phyloP scores from a whole-genome alignment of 1,140 invertebrate species.

The Drosophila nigrodunni region DNA sequence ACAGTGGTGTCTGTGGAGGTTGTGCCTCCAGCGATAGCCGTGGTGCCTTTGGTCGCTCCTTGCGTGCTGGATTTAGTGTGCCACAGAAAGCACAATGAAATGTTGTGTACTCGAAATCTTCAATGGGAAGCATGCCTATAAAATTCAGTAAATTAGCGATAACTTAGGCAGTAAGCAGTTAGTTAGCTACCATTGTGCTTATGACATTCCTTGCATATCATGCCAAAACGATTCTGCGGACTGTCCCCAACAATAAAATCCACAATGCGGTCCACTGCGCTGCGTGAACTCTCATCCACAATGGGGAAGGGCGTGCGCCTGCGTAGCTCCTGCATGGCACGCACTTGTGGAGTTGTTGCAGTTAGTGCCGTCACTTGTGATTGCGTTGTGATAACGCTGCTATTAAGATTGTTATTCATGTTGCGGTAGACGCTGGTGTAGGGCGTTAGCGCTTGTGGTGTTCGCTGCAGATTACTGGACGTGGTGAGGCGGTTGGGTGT shows the following conservation, averaged over 20 bases:
- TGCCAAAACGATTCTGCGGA: conserved; percentile 95
- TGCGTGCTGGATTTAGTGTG: conserved; percentile 92
- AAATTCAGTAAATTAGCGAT: not conserved
- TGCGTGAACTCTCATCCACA: conserved; percentile 86
- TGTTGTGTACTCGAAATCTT: conserved; percentile 97
- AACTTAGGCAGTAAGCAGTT: no score
- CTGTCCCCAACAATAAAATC: conserved; percentile 98
- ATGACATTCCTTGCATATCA: conserved; percentile 96
- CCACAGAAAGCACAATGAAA: conserved; percentile 96
- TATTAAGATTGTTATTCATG: conserved; percentile 83
- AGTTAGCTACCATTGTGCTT: conserved; percentile 92
- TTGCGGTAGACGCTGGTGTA: conserved; percentile 84
- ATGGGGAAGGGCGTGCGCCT: conserved; percentile 80
- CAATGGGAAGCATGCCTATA: conserved; percentile 96
- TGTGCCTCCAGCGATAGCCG: conserved; percentile 52
- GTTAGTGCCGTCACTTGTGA: conserved; percentile 39
- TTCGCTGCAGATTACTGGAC: conserved; percentile 21
- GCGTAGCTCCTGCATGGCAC: conserved; percentile 70
- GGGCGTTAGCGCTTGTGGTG: conserved; percentile 76
- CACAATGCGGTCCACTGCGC: conserved; percentile 93
- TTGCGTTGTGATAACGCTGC: conserved; percentile 75
- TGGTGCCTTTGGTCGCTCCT: conserved; percentile 92
- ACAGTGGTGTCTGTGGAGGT: conserved; percentile 26
- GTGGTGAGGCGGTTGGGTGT: conserved; percentile 30
- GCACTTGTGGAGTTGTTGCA: conserved; percentile 39